Conservation (phyloP, 2,888 invertebrate genomes). For the Chymomyza procnemis region DNA sequence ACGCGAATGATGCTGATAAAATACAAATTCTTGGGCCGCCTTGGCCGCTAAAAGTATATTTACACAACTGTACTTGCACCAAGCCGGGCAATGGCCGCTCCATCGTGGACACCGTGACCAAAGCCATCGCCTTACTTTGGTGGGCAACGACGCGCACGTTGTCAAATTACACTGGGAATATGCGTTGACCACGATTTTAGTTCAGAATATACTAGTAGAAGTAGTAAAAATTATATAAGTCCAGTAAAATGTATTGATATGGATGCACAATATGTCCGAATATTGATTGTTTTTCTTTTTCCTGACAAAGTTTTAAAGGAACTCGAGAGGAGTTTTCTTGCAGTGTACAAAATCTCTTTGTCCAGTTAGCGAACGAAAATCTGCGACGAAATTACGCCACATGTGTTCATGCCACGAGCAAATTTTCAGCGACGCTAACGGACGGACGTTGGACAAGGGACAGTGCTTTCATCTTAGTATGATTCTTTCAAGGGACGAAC, state of each 20-base stretch:
- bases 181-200: not conserved
- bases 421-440: constrained; percentile 72
- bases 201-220: no score
- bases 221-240: no score
- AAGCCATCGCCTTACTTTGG: constrained; percentile 59
- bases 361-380: constrained; percentile 72
- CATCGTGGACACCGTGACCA: constrained; percentile 37
- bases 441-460: constrained; percentile 56
- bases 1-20: constrained; percentile 72
- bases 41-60: constrained; percentile 66
- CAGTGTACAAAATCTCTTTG: constrained; percentile 67
- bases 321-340: not conserved
- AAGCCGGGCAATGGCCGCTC: constrained; percentile 53
- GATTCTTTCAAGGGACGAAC: constrained; percentile 73
- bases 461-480: constrained; percentile 72
- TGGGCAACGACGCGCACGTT: constrained; percentile 29
- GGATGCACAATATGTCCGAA: no score
- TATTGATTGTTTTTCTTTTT: no score
- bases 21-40: constrained; percentile 71
- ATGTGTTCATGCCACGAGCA: constrained; percentile 74
- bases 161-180: constrained; percentile 37
- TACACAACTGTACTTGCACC: constrained; percentile 73
- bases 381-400: constrained; percentile 75
- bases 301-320: no score
- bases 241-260: no score